phyloP scores from a whole-genome alignment of 2,888 invertebrate genomes.

The Cephus sareptanus region DNA sequence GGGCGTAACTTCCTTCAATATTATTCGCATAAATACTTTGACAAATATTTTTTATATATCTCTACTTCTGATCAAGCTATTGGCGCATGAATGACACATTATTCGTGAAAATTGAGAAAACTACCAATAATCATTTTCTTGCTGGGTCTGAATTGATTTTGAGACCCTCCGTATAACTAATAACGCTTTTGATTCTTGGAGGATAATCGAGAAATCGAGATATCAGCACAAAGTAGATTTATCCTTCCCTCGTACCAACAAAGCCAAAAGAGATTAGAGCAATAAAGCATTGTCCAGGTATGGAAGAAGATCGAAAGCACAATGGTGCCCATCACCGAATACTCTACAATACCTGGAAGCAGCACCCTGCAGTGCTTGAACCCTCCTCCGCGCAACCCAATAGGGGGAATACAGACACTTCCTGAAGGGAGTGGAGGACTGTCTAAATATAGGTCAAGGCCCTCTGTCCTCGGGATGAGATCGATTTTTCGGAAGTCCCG shows the following conservation, averaged over 20 bases:
- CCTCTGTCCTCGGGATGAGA: slow-evolving; percentile 4
- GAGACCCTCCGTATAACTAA: too few species aligned
- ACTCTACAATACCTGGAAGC: background rate
- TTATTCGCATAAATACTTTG: too few species aligned
- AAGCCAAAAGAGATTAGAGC: slow-evolving; percentile 1
- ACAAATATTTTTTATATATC: too few species aligned
- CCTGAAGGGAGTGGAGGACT: background rate
- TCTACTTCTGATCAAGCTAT: too few species aligned
- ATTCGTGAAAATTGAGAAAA: too few species aligned
- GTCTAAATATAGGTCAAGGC: slow-evolving; percentile 9
- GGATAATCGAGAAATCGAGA: too few species aligned
- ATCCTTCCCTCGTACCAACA: background rate
- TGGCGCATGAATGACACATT: too few species aligned
- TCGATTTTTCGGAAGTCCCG: slow-evolving; percentile 11
- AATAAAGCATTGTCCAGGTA: slow-evolving; percentile 7
- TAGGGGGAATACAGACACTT: background rate
- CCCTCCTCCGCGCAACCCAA: background rate
- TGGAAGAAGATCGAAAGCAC: background rate
- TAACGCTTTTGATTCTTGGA: too few species aligned
- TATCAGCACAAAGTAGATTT: background rate
- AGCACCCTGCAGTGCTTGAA: background rate
- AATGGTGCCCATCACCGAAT: background rate
- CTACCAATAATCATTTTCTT: too few species aligned
- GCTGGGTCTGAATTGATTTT: too few species aligned
- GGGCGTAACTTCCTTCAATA: too few species aligned